These are phyloP conservation scores for Drosophila arizonae DNA, from an alignment of 1,140 invertebrate species.

Conservation along the genomic window DNA sequence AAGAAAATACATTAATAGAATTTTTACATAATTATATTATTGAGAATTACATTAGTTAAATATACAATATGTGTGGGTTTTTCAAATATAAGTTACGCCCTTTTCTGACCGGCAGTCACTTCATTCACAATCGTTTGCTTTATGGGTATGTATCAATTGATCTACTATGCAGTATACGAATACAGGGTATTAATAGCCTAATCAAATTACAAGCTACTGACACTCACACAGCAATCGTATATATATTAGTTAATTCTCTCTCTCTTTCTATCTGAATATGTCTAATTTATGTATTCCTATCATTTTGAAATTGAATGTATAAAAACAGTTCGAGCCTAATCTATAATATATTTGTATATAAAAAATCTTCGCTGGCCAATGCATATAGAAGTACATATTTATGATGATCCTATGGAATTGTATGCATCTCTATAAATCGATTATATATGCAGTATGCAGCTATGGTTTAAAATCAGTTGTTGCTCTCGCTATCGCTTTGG, in stretches of 20 bases:
- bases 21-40: constrained; percentile 69
- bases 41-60: constrained; percentile 58
- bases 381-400: constrained; percentile 18
- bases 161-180: constrained; percentile 51
- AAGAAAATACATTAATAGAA: constrained; percentile 46
- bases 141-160: constrained; percentile 42
- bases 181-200: constrained; percentile 45
- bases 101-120: constrained; percentile 75
- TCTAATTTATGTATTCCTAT: constrained; percentile 24
- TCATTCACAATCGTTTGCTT: constrained; percentile 64
- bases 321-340: constrained; percentile 28
- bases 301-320: constrained; percentile 29
- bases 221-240: constrained; percentile 28
- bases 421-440: constrained; percentile 7
- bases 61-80: constrained; percentile 57
- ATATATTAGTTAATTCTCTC: neutral
- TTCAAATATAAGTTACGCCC: constrained; percentile 61
- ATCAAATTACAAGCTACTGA: constrained; percentile 35
- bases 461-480: constrained; percentile 43
- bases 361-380: constrained; percentile 10
- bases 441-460: constrained; percentile 17
- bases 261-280: neutral
- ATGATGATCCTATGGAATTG: constrained; percentile 56
- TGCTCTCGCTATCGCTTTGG: constrained; percentile 35
- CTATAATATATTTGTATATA: constrained; percentile 7